A percentile compares a stretch with the other conserved stretches of the same genome.
phyloP scores from a whole-genome alignment of 2,113 vertebrate species.

The Recurvirostra avosetta region DNA sequence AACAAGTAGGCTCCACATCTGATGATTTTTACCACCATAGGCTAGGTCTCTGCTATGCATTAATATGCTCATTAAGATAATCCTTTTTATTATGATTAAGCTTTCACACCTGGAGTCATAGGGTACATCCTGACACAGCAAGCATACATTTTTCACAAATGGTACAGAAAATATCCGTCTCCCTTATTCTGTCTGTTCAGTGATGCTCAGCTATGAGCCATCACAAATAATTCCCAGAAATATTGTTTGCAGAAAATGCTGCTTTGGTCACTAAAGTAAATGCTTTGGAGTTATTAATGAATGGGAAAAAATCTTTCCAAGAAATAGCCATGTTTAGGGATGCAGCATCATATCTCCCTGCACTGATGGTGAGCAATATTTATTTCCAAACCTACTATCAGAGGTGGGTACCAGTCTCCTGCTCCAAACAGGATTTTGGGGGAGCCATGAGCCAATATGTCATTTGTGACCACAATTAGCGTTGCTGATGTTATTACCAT shows the following conservation, averaged over 20 bases:
- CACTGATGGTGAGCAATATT: not conserved
- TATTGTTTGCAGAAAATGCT: not conserved
- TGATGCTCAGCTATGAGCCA: not conserved
- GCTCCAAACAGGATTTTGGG: not conserved
- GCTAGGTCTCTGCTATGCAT: not conserved
- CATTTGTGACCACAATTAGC: not conserved
- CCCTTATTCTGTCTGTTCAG: not conserved
- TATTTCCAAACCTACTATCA: not conserved
- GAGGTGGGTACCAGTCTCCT: too few relatives aligned
- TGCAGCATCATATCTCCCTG: not conserved
- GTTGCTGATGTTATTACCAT: not conserved
- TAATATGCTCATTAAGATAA: not conserved
- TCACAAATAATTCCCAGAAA: not conserved
- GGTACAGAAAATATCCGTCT: not conserved
- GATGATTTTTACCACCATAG: not conserved
- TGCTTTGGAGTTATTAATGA: not conserved
- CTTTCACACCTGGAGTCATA: not conserved
- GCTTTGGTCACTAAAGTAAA: not conserved
- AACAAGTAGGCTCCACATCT: not conserved
- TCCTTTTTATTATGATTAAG: not conserved
- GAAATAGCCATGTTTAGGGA: not conserved
- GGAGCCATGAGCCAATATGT: fast-evolving
- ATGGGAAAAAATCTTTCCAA: not conserved
- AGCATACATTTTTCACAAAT: not conserved
- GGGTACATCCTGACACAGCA: not conserved